phyloP scores from a whole-genome alignment of 1,140 invertebrate species.

The Pollicipes pollicipes region DNA sequence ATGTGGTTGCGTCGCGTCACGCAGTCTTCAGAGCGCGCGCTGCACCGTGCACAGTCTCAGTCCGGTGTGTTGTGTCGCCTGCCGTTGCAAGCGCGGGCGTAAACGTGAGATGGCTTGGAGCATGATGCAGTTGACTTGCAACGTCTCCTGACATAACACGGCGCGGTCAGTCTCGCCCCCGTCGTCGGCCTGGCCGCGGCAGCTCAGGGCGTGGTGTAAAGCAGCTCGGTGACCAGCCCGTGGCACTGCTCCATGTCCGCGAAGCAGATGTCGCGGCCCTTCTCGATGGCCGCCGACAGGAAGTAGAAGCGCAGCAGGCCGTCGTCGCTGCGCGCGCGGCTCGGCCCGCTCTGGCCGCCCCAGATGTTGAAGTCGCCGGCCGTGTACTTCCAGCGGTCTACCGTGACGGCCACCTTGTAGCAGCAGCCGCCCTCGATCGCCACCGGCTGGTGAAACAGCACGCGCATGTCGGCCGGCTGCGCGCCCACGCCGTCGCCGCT shows the following conservation, averaged over 20 bases:
- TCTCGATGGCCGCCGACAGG: conserved; percentile 18
- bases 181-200: too few relatives aligned
- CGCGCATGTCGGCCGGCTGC: conserved; percentile 15
- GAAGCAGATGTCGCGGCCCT: conserved; percentile 14
- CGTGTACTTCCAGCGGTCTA: conserved; percentile 3
- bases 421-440: conserved; percentile 16
- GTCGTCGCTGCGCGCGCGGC: conserved; percentile 14
- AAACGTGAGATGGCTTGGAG: too few relatives aligned
- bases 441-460: conserved; percentile 17
- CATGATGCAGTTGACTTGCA: too few relatives aligned
- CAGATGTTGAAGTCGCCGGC: conserved; percentile 16
- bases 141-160: too few relatives aligned
- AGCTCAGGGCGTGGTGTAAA: conserved; percentile 14
- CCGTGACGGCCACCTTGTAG: conserved; percentile 15
- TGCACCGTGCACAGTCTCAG: too few relatives aligned
- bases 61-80: too few relatives aligned
- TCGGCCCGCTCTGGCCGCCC: conserved; percentile 17
- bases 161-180: too few relatives aligned
- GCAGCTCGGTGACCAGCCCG: conserved; percentile 17
- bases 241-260: conserved; percentile 15
- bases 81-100: too few relatives aligned
- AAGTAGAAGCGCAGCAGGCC: conserved; percentile 15
- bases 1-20: too few relatives aligned
- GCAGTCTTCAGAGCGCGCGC: too few relatives aligned
- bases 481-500: conserved; percentile 15